These are phyloP conservation scores for Rhodophaea formosa DNA, from an alignment of 2,888 invertebrate species.

Conservation along the genomic window DNA sequence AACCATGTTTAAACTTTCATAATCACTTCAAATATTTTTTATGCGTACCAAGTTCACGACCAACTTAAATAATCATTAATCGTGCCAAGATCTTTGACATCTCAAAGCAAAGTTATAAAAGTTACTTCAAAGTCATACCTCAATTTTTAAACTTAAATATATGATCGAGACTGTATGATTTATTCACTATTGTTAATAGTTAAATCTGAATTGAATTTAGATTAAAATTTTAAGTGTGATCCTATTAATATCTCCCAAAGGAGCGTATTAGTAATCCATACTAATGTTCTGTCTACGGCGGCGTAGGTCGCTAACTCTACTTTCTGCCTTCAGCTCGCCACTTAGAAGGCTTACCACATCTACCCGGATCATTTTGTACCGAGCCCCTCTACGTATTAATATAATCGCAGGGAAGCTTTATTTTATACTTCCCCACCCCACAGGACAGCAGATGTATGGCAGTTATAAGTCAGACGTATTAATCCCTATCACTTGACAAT, in stretches of 20 bases:
- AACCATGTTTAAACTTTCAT: neutral
- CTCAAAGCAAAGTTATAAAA: constrained; percentile 9
- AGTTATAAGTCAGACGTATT: constrained; percentile 80
- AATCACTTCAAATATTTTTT: neutral
- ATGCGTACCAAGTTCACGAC: neutral
- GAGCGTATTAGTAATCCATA: constrained; percentile 16
- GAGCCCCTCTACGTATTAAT: constrained; percentile 68
- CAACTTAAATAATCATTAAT: neutral
- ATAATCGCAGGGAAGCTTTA: constrained; percentile 76
- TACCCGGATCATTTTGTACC: constrained; percentile 63
- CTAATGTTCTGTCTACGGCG: constrained; percentile 19
- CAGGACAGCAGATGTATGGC: constrained; percentile 76
- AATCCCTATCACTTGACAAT: constrained; percentile 79
- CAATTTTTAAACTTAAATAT: neutral
- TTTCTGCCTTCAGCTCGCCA: constrained; percentile 40
- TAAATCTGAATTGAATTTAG: constrained; percentile 1
- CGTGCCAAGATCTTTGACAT: neutral
- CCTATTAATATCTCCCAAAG: constrained; percentile 2
- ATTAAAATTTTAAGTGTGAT: neutral
- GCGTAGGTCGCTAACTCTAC: constrained; percentile 20
- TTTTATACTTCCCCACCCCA: constrained; percentile 66
- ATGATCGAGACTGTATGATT: neutral
- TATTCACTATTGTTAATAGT: neutral
- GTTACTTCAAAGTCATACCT: neutral
- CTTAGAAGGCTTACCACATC: constrained; percentile 66